Evolutionary conservation across 2,113 vertebrate species (phyloP), one percentile per base, ranked within the genome.

Genomic region (Morphnarchus princeps): DNA sequence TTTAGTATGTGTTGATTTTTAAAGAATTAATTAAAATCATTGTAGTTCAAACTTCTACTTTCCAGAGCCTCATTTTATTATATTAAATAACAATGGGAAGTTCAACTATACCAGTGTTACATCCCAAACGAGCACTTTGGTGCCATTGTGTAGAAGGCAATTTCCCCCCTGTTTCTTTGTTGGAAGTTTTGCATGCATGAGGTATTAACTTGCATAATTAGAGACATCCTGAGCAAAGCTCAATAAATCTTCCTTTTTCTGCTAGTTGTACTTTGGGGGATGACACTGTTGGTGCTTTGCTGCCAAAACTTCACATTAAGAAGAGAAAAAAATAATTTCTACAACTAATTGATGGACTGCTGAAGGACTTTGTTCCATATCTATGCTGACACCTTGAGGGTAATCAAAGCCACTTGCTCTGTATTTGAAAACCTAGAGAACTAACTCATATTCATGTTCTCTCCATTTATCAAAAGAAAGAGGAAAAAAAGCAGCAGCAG

Each of bases 351-450:
- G 52, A 58, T 62, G 38, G 66, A 57, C 22, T 87, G 7, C 15
- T 62, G 57, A 76, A 94, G 25, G n/a, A 50, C 57, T 87, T 87
- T 79, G 40, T 69, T 95, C 31, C 52, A 65, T 69, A 87, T 89
- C 80, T 89, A 59, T 89, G 47, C 63, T 94, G 50, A 87, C 89
- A 90, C 47, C 65, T 90, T 91, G 57, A 96, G 92, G 70, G 91
- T 91, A 84, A 87, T 16, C 16, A 63, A 93, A 95, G 70, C 13
- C 49, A 69, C 42, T 45, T 61, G 62, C 24, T 92, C 20, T 87
- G 6, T 69, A 49, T 91, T 65, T 94, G 58, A 62, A 92, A 92
- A 58, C n/a, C 13, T 73, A 61, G 73, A 63, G 16, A 81, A 74
- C 4, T 40, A 83, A 47, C 24, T 82, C 21, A 11, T 61, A n/a